Base-by-base conservation (phyloP, 2,113 vertebrate genomes). In the Stomatorhinus ivindoensis region DNA sequence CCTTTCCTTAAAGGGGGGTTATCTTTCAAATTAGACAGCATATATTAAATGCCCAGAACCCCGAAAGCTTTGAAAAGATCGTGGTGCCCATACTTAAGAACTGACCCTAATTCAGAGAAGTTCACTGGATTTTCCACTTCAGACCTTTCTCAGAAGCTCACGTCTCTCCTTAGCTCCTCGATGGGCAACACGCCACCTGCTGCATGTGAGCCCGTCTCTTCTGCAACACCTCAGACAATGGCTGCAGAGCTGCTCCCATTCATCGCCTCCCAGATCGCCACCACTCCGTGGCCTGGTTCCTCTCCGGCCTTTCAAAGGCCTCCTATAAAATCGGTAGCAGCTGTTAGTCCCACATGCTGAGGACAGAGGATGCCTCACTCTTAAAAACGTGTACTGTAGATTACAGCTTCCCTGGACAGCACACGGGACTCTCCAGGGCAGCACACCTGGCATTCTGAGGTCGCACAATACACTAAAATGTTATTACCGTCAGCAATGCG, bases 41-140 rank as follows among this genome's bases (percentile, higher is more conserved):
- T 90, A 44, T 90, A 93, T 95, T 95, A 95, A 93, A 94, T 92
- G 94, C 95, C 91, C 93, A 95, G 94, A 95, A 91, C 91, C 44
- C n/a, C 8, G 50, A 51, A 15, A 15, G 46, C 88, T 73, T 87
- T 87, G 87, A 65, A 44, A 35, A 61, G 3, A n/a, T 21, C 27
- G 31, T 24, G 19, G 15, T 48, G 48, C 9, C n/a, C 46, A 11
- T 24, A 21, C 46, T 58, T 44, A 13, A 15, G 35, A 35, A 61
- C 9, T 39, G n/a, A 44, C 55, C 35, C 19, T 61, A 21, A 58
- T 87, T 87, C 31, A 46, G 31, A 61, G 53, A 44, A 87, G 27
- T 44, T 87, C 19, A 24, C 19, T 46, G 6, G 21, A 61, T 84
- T 84, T 47, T 84, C 39, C 82, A 24, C 82, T n/a, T 47, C 44